phyloP scores from a whole-genome alignment of 2,113 vertebrate genomes.

The Maccullochella peelii region DNA sequence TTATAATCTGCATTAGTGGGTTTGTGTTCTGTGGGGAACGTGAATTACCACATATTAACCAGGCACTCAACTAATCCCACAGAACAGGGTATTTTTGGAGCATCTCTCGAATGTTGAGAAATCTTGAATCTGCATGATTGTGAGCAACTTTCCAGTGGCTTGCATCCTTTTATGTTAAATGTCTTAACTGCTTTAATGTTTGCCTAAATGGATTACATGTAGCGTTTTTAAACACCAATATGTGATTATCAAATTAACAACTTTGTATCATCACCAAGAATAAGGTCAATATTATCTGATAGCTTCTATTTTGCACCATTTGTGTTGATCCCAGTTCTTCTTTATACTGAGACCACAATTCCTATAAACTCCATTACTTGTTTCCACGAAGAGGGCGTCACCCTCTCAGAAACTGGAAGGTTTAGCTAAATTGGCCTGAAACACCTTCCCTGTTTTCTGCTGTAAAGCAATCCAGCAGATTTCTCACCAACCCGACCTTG shows the following conservation, averaged over 20 bases:
- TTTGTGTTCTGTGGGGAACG: not conserved
- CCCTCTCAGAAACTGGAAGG: not conserved
- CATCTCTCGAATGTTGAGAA: not conserved
- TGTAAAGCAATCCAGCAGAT: not conserved
- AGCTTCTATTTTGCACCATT: not conserved
- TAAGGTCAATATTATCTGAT: not conserved
- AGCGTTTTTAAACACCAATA: not conserved
- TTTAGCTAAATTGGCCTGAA: not conserved
- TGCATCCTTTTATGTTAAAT: not conserved
- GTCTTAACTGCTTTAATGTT: not conserved
- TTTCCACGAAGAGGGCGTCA: constrained; percentile 4
- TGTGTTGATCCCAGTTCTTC: not conserved
- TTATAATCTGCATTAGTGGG: not conserved
- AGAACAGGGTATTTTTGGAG: not conserved
- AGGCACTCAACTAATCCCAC: not conserved
- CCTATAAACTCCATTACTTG: not conserved
- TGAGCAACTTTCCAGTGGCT: not conserved
- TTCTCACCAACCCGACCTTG: not conserved
- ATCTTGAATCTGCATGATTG: not conserved
- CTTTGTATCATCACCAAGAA: not conserved
- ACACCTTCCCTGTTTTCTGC: not conserved
- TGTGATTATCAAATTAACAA: not conserved
- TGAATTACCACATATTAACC: not conserved
- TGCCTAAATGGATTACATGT: not conserved
- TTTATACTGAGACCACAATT: not conserved